Base-by-base conservation (phyloP, 2,797 vertebrate species). In the Orientallactaga sibirica region DNA sequence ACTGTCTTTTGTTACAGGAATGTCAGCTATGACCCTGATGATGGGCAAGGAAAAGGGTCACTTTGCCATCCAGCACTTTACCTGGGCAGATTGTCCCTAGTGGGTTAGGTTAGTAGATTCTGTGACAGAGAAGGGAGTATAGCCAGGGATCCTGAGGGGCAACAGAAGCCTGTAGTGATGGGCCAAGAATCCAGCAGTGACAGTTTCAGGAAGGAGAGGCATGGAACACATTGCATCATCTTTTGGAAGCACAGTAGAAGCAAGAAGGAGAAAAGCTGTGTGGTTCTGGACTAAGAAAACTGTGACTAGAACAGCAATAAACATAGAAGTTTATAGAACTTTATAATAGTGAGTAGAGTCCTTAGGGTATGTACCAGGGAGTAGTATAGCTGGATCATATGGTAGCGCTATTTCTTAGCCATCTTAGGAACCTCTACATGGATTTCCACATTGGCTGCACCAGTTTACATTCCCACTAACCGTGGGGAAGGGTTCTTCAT, bases 211-310 rank as follows among this genome's bases (percentile, higher is more conserved):
- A 55, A 61, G 52, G n/a, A 77, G 6, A 16, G n/a, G 22, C 22
- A 0, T 2, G 27, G 24, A 43, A 11, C 10, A 29, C 3, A 2
- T 33, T 19, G 25, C 4, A 2, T 33, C 22, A 16, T 1, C 14
- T n/a, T 74, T 62, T 24, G 48, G 14, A 27, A 55, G 29, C 22
- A 0, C 7, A 77, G 27, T 48, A 48, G 8, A 27, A 75, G 25
- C 29, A 24, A 1, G 12, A 61, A 66, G 55, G 64, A 61, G 52
- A 25, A 16, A 37, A 76, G 33, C 14, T 33, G 24, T 18, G 2
- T 7, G 83, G 25, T 64, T 73, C 20, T 24, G 48, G 48, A 48
- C 48, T 48, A 48, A 48, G 48, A 48, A 48, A 48, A 48, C 48
- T 48, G 48, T 48, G 48, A 48, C 8, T 48, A 48, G 48, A 48